phyloP scores from a whole-genome alignment of 1,140 invertebrate species.

The Nymphalis io region DNA sequence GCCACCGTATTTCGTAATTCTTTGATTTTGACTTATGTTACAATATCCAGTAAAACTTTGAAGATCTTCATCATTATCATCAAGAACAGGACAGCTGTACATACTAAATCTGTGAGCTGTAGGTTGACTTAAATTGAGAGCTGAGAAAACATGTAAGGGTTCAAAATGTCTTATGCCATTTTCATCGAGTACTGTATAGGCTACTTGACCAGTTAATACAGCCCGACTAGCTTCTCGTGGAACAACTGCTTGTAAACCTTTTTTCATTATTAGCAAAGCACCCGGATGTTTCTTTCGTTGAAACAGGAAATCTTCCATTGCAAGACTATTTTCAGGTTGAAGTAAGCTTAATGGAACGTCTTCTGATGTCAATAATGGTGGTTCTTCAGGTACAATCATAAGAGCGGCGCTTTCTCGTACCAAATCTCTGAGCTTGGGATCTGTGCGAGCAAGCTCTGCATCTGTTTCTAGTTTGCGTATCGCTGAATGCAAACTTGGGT shows the following conservation, averaged over 20 bases:
- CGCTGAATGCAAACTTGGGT: conserved; percentile 83
- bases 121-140: conserved; percentile 84
- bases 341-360: conserved; percentile 85
- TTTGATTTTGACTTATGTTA: conserved; percentile 74
- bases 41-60: conserved; percentile 73
- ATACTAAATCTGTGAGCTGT: conserved; percentile 84
- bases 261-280: conserved; percentile 88
- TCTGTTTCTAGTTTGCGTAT: conserved; percentile 83
- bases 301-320: conserved; percentile 88
- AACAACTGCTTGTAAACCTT: conserved; percentile 88
- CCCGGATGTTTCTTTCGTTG: conserved; percentile 82
- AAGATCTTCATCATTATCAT: conserved; percentile 79
- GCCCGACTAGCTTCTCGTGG: conserved; percentile 87
- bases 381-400: conserved; percentile 85
- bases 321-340: conserved; percentile 84
- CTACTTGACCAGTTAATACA: conserved; percentile 87
- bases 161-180: conserved; percentile 89
- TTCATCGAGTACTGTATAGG: conserved; percentile 89
- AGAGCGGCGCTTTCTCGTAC: conserved; percentile 86
- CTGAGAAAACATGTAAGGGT: conserved; percentile 87
- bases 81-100: conserved; percentile 83
- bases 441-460: conserved; percentile 84
- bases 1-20: conserved; percentile 71
- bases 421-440: conserved; percentile 85
- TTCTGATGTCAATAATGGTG: conserved; percentile 82